phyloP scores from a whole-genome alignment of 1,140 invertebrate genomes.

The Phymastichus coffea region DNA sequence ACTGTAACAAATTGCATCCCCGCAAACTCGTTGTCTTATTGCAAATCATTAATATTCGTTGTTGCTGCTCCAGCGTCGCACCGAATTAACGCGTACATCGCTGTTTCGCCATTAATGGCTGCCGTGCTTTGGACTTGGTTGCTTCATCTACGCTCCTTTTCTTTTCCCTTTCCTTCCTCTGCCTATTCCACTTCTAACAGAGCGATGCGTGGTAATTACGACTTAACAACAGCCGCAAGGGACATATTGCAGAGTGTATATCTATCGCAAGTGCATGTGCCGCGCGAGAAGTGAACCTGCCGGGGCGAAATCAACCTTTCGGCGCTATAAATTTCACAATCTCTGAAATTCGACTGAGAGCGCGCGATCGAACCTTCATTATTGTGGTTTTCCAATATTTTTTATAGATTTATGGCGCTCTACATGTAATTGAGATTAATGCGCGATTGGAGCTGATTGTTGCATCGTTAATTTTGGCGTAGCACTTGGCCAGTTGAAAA shows the following conservation, averaged over 20 bases:
- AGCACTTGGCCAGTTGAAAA: not conserved
- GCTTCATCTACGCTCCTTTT: no score
- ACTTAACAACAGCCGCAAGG: conserved; percentile 20
- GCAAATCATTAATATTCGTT: conserved; percentile 5
- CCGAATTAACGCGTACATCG: not conserved
- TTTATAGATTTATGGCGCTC: conserved; percentile 2
- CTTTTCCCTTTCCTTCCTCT: not conserved
- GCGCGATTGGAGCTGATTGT: not conserved
- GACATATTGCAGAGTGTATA: not conserved
- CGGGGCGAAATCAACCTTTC: not conserved
- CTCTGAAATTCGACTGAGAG: not conserved
- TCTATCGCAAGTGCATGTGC: not conserved
- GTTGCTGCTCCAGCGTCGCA: not conserved
- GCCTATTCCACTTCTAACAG: conserved; percentile 5
- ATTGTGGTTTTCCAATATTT: not conserved
- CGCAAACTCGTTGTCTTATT: not conserved
- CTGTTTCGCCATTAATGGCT: not conserved
- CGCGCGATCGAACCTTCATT: no score
- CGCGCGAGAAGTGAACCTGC: not conserved
- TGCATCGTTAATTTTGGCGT: conserved; percentile 8
- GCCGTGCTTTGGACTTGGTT: no score
- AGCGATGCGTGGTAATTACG: conserved; percentile 12
- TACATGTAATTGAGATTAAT: conserved; percentile 19
- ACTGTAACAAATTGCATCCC: not conserved
- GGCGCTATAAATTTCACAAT: not conserved